Percentiles rank a stretch among this genome's conserved stretches.
These are phyloP conservation scores for Drosophila macrothrix DNA, from an alignment of 2,888 invertebrate species.

Conservation along the genomic window DNA sequence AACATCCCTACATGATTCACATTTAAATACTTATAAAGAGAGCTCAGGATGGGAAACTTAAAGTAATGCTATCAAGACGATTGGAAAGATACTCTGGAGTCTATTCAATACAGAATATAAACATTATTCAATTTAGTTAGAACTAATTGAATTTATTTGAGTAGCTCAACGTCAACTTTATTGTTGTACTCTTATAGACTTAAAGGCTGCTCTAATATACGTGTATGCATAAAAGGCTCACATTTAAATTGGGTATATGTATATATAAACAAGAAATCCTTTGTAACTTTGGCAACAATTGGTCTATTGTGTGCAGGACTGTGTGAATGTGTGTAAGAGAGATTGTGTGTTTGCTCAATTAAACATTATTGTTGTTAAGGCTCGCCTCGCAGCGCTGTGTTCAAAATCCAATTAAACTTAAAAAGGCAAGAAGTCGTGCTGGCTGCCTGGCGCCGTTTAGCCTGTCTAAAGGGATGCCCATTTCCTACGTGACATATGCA, in stretches of 20 bases:
- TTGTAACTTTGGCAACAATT: conserved; percentile 23
- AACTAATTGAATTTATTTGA: conserved; percentile 15
- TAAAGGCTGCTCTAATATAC: conserved; percentile 4
- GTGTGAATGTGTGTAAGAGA: neutral
- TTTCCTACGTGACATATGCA: conserved; percentile 73
- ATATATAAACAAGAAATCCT: conserved; percentile 8
- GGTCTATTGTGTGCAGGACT: conserved; percentile 8
- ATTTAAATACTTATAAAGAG: neutral
- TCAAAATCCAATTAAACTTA: conserved; percentile 77
- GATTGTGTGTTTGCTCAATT: conserved; percentile 50
- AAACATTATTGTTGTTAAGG: conserved; percentile 51
- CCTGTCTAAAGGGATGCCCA: conserved; percentile 40
- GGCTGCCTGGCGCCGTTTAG: conserved; percentile 15
- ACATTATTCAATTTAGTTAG: neutral
- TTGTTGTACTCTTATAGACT: neutral
- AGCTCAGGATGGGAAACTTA: neutral
- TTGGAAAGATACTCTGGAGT: neutral
- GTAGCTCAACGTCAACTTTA: neutral
- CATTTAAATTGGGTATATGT: conserved; percentile 8
- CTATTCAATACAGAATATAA: neutral
- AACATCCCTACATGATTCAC: neutral
- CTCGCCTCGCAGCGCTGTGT: conserved; percentile 43
- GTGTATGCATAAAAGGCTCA: neutral
- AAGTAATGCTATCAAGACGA: neutral
- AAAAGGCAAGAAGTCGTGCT: conserved; percentile 55